A percentile compares a stretch with the other conserved stretches of the same genome.
Conservation (phyloP, 2,888 invertebrate genomes). For the Salpingus planirostris region DNA sequence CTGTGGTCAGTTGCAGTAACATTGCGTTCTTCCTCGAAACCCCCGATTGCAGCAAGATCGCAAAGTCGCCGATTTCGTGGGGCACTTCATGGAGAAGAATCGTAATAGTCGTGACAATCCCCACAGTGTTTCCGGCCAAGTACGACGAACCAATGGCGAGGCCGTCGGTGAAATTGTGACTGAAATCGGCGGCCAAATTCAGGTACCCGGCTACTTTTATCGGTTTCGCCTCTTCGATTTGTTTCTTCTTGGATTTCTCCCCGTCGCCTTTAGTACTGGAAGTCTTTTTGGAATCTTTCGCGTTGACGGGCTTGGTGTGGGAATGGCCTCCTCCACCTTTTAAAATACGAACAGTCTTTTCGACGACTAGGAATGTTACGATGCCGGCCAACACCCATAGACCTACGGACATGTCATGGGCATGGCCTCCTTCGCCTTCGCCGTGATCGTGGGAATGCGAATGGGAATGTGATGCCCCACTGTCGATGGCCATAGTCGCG, state of each 20-base stretch:
- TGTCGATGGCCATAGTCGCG: conserved; percentile 59
- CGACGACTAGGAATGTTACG: conserved; percentile 84
- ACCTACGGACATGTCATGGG: conserved; percentile 83
- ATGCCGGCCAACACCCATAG: conserved; percentile 92
- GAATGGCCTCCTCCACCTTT: conserved; percentile 74
- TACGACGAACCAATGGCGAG: conserved; percentile 97
- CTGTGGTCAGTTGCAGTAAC: conserved; percentile 87
- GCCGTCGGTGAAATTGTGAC: conserved; percentile 99
- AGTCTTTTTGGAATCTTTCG: too few species aligned
- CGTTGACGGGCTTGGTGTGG: conserved; percentile 45
- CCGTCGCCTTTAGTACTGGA: conserved; percentile 29
- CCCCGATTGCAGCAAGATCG: conserved; percentile 95
- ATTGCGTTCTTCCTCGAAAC: conserved; percentile 91
- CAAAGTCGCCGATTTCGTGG: conserved; percentile 99
- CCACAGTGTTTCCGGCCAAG: conserved; percentile 80
- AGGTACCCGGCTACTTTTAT: conserved; percentile 87
- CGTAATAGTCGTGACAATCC: conserved; percentile 86
- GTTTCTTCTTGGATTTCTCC: conserved; percentile 8
- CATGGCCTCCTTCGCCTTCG: conserved; percentile 46
- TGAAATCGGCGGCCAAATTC: conserved; percentile 95
- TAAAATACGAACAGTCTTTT: conserved; percentile 82
- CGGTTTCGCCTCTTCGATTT: conserved; percentile 37
- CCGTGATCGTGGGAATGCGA: conserved; percentile 46
- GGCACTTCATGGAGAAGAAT: conserved; percentile 98
- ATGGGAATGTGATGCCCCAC: conserved; percentile 32